Evolutionary conservation across 2,888 invertebrate species (phyloP).

Genomic region (Dasypogon diadema): DNA sequence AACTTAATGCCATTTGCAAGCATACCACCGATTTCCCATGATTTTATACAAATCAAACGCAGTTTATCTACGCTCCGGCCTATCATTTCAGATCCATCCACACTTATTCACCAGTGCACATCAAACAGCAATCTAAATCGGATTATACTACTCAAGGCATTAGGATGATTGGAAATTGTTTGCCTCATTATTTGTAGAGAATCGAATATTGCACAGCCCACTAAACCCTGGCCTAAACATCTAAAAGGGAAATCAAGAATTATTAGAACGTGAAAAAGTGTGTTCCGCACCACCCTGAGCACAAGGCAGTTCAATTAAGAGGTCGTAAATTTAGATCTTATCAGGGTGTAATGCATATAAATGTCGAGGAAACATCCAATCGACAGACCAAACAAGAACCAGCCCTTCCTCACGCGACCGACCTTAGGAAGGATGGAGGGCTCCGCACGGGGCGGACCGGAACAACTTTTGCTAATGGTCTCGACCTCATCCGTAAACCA

Average conservation of each 20-base stretch:
- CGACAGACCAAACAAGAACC: conserved; percentile 48
- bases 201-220: no score
- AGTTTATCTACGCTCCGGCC: no score
- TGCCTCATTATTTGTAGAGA: no score
- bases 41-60: no score
- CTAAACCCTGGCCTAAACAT: no score
- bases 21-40: no score
- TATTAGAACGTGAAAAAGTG: conserved; percentile 48
- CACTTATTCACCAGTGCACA: no score
- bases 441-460: conserved; percentile 63
- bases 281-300: conserved; percentile 46
- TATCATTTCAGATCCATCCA: no score
- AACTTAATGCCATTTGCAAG: no score
- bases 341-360: conserved; percentile 52
- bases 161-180: no score
- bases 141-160: no score
- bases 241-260: conserved; percentile 40
- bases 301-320: conserved; percentile 50
- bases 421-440: conserved; percentile 54
- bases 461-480: conserved; percentile 57
- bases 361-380: conserved; percentile 51
- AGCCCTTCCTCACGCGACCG: conserved; percentile 7
- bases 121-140: no score
- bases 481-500: conserved; percentile 9
- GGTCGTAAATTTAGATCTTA: conserved; percentile 52